Conservation (phyloP, 2,797 vertebrate species). For the Kryptolebias ocellatus region DNA sequence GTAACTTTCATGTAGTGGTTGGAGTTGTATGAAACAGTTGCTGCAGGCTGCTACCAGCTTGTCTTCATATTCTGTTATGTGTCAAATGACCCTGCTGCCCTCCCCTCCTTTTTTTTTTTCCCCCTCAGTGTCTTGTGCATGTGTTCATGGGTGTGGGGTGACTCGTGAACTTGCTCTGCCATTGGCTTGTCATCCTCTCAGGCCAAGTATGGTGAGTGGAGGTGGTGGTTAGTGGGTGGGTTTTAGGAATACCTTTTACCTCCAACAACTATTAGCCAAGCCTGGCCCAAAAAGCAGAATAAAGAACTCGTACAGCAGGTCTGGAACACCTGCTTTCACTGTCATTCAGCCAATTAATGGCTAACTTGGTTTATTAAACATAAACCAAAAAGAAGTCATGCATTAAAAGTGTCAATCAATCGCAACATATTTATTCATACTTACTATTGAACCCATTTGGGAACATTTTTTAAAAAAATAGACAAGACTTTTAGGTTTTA, state of each 20-base stretch:
- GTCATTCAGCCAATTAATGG: background rate
- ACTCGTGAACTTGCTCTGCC: constrained; percentile 64
- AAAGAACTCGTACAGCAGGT: background rate
- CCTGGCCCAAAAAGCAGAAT: constrained; percentile 40
- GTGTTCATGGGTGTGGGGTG: constrained; percentile 68
- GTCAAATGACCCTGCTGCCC: constrained; percentile 62
- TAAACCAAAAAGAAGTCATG: too few relatives aligned
- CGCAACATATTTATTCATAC: too few relatives aligned
- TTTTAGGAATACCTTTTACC: constrained; percentile 60
- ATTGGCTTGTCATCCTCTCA: constrained; percentile 74
- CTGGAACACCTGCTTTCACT: background rate
- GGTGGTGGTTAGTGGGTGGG: constrained; percentile 8
- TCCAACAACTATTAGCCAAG: constrained; percentile 44
- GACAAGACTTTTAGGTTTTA: too few relatives aligned
- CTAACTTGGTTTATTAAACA: too few relatives aligned
- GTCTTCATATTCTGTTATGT: constrained; percentile 53
- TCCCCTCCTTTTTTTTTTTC: constrained; percentile 1
- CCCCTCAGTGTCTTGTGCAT: constrained; percentile 37
- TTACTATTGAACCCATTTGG: too few relatives aligned
- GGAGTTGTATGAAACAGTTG: constrained; percentile 15
- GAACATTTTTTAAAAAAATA: too few relatives aligned
- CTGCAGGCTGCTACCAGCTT: constrained; percentile 21
- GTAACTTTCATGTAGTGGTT: constrained; percentile 32
- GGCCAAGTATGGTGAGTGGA: constrained; percentile 78
- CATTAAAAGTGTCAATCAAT: too few relatives aligned